phyloP scores from a whole-genome alignment of 2,797 vertebrate species.

The Selene dorsalis region DNA sequence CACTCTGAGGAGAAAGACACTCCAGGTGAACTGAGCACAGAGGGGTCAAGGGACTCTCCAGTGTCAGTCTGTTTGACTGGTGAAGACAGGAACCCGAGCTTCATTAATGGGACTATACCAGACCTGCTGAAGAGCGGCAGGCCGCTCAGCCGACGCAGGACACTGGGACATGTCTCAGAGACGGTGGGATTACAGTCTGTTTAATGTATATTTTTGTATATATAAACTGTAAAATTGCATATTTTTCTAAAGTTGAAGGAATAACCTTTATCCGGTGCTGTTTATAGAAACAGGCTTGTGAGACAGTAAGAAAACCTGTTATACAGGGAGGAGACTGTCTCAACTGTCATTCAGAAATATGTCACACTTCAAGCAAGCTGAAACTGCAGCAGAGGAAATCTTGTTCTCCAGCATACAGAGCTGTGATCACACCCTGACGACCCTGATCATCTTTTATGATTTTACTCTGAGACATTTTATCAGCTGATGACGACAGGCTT shows the following conservation, averaged over 20 bases:
- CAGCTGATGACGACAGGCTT: neutral
- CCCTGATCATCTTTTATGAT: constrained; percentile 2
- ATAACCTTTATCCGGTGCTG: neutral
- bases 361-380: neutral
- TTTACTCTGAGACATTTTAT: neutral
- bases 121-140: constrained; percentile 82
- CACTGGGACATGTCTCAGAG: constrained; percentile 81
- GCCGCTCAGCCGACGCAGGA: constrained; percentile 77
- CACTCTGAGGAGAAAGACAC: constrained; percentile 62
- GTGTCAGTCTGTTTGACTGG: neutral
- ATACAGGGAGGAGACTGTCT: constrained; percentile 12
- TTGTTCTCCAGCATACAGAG: neutral
- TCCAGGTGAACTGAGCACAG: constrained; percentile 33
- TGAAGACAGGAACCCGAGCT: constrained; percentile 40
- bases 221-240: no score
- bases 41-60: constrained; percentile 9
- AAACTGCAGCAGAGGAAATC: neutral
- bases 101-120: constrained; percentile 72
- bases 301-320: constrained; percentile 48
- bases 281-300: constrained; percentile 1
- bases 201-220: no score
- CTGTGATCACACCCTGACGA: neutral
- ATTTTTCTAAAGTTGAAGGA: neutral
- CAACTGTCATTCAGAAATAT: neutral
- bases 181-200: constrained; percentile 70